Base-by-base conservation (phyloP, 1,140 invertebrate species). In the Philaenus spumarius region DNA sequence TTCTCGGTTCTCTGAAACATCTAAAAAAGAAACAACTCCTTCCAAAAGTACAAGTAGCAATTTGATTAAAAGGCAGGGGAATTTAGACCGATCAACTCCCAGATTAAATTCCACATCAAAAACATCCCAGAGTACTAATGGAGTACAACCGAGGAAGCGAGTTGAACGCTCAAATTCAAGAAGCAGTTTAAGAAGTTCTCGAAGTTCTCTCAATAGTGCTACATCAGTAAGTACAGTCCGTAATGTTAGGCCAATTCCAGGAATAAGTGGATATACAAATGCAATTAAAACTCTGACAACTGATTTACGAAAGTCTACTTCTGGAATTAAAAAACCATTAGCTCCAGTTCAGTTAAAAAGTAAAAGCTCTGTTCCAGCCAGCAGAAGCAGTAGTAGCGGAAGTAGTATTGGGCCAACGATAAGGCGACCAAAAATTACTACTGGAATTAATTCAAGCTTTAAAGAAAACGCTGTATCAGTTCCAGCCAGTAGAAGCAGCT, bases 141-240 rank as follows among this genome's bases (percentile, higher is more conserved):
- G 23, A 34, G 30, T 34, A 30, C 43, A 35, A 23, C 58, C 43
- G 11, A 46, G 56, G n/a, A 67, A 67, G 19, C 51, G 58, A n/a
- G 80, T 82, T 1, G 80, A 83, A 61, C 71, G 81, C 15, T 82
- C 80, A 3, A 81, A 78, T 43, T 86, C 83, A 0, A 74, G 86
- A 14, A 86, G 84, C 30, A 91, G 88, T 58, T 71, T 93, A 9
- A 78, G 86, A 1, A 89, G 87, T 62, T 92, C 89, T 1, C 75
- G 85, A 4, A 90, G 87, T 64, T 91, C 89, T 0, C 74, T 92
- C 22, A 90, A 89, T 64, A 90, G 87, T 68, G 81, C 86, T 1
- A 84, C 83, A 0, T 91, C 89, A 4, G 85, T 89, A 0, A 85
- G 86, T 63, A 90, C 87, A 0, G 87, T 90, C 0, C 77, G 84